These are phyloP conservation scores for Drosophila ohnishii DNA, from an alignment of 1,140 invertebrate genomes.

Conservation along the genomic window DNA sequence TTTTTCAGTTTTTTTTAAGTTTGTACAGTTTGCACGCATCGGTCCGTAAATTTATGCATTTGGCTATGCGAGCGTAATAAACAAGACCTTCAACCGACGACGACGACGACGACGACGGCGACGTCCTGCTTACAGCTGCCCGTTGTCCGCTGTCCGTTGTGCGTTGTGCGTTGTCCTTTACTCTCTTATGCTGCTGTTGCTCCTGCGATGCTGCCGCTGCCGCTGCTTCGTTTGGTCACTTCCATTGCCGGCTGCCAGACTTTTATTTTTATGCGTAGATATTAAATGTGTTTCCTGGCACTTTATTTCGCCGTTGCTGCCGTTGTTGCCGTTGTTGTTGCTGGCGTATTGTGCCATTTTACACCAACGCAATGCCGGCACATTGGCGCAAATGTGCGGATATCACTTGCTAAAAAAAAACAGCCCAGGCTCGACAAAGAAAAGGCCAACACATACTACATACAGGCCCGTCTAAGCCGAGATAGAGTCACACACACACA, in stretches of 20 bases:
- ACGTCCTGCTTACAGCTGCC: conserved; percentile 42
- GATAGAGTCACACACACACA: conserved; percentile 5
- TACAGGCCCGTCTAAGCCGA: conserved; percentile 5
- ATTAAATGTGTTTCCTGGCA: conserved; percentile 82
- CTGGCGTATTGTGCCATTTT: conserved; percentile 75
- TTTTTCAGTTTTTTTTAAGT: conserved; percentile 77
- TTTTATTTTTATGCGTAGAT: conserved; percentile 82
- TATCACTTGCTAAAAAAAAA: conserved; percentile 54
- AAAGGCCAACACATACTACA: conserved; percentile 11
- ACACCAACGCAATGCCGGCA: conserved; percentile 70
- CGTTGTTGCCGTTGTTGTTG: conserved; percentile 48
- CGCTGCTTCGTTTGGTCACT: conserved; percentile 67
- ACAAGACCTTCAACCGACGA: conserved; percentile 78
- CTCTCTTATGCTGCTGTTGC: conserved; percentile 26
- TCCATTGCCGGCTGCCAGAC: conserved; percentile 76
- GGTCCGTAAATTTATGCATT: conserved; percentile 82
- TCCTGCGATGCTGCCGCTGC: conserved; percentile 30
- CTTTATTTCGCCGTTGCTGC: conserved; percentile 69
- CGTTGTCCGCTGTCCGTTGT: conserved; percentile 10
- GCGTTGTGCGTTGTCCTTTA: conserved; percentile 20
- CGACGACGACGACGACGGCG: conserved; percentile 60
- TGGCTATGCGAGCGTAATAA: conserved; percentile 81
- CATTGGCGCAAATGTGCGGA: conserved; percentile 76
- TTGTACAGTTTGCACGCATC: conserved; percentile 80
- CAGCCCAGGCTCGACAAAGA: conserved; percentile 23